A percentile compares a stretch with the other conserved stretches of the same genome.
These are phyloP conservation scores for Gastrophryne carolinensis DNA, from an alignment of 2,797 vertebrate genomes.

Conservation along the genomic window DNA sequence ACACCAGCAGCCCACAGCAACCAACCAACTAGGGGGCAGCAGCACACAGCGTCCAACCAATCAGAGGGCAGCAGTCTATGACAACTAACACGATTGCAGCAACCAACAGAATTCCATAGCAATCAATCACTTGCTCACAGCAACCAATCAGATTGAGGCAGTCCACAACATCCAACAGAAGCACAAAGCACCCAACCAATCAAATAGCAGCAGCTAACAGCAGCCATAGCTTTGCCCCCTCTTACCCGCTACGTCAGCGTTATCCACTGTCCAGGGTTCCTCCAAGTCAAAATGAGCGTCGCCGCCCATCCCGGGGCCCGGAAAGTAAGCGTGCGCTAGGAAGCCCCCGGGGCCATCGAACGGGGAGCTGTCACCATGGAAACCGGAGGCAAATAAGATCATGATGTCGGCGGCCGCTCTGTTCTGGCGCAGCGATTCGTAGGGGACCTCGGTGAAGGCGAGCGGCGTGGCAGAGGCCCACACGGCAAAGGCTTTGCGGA, in stretches of 20 bases:
- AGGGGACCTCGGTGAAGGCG: constrained; percentile 88
- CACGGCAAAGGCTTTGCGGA: constrained; percentile 84
- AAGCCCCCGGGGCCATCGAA: constrained; percentile 92
- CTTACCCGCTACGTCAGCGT: constrained; percentile 84
- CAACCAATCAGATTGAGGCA: too few species aligned
- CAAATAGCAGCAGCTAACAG: too few species aligned
- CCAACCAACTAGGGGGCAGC: too few species aligned
- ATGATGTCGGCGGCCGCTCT: constrained; percentile 91
- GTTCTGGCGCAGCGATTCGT: constrained; percentile 83
- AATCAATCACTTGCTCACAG: too few species aligned
- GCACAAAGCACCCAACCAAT: too few species aligned
- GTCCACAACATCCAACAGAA: too few species aligned
- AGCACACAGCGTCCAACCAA: too few species aligned
- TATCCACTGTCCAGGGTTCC: constrained; percentile 93
- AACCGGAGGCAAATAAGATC: constrained; percentile 93
- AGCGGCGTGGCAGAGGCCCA: constrained; percentile 87
- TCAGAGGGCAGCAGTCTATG: too few species aligned
- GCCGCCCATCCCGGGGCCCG: constrained; percentile 90
- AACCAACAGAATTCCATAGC: too few species aligned
- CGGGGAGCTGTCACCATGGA: constrained; percentile 94
- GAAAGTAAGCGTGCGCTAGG: constrained; percentile 93
- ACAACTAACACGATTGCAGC: too few species aligned
- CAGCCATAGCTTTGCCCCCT: too few species aligned
- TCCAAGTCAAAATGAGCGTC: constrained; percentile 93
- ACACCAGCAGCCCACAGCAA: too few species aligned